Percentiles rank a stretch among this genome's conserved stretches.
Evolutionary conservation across 2,888 invertebrate genomes (phyloP).

Genomic region (Apantesis nais): DNA sequence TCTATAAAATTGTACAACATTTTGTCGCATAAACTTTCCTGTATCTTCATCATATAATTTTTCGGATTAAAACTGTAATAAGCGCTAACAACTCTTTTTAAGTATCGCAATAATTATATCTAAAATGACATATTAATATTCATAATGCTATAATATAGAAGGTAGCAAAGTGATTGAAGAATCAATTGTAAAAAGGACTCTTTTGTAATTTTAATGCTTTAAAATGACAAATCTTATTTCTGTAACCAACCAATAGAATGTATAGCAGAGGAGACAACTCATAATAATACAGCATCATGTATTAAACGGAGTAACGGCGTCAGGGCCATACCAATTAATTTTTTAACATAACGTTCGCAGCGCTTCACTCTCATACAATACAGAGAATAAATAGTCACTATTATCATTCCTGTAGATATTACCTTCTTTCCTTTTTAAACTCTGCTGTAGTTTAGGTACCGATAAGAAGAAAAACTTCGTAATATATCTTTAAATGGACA

Average conservation of each 20-base stretch:
- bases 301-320: constrained; percentile 38
- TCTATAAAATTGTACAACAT: constrained; percentile 27
- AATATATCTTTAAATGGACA: not conserved
- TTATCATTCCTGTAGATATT: not conserved
- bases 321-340: constrained; percentile 68
- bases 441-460: not conserved
- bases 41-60: constrained; percentile 23
- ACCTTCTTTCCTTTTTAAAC: not conserved
- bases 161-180: too few relatives aligned
- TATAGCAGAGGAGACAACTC: not conserved
- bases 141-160: too few relatives aligned
- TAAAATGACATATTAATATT: too few relatives aligned
- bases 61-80: constrained; percentile 31
- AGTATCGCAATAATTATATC: too few relatives aligned
- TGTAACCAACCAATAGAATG: not conserved
- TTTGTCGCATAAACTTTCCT: constrained; percentile 28
- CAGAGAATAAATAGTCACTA: not conserved
- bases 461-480: not conserved
- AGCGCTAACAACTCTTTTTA: too few relatives aligned
- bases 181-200: not conserved
- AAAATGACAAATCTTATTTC: not conserved
- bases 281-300: constrained; percentile 16
- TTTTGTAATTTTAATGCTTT: not conserved
- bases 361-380: constrained; percentile 15
- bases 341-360: constrained; percentile 53